Conservation (phyloP, 2,113 vertebrate genomes). For the Tetrax tetrax region DNA sequence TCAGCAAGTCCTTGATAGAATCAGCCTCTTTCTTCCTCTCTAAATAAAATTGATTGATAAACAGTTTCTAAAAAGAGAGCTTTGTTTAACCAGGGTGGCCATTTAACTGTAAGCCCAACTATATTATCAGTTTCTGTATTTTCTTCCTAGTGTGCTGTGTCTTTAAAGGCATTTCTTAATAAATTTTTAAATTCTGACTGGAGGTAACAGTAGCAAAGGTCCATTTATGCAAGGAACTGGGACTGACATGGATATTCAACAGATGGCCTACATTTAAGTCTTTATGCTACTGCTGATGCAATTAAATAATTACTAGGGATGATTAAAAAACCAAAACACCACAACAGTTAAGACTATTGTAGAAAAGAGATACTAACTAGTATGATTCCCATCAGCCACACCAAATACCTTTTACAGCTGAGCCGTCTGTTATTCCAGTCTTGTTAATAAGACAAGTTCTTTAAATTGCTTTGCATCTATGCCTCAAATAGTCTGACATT, state of each 20-base stretch:
- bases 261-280: background rate
- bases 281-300: background rate
- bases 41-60: background rate
- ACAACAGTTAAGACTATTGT: background rate
- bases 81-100: background rate
- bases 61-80: conserved; percentile 5
- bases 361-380: background rate
- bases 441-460: background rate
- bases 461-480: background rate
- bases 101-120: background rate
- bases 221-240: background rate
- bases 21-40: background rate
- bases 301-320: background rate
- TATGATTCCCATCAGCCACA: background rate
- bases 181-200: background rate
- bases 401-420: background rate
- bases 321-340: background rate
- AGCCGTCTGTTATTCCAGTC: background rate
- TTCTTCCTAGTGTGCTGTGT: background rate
- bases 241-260: background rate
- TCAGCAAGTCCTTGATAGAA: background rate
- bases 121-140: background rate
- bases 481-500: background rate
- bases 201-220: background rate
- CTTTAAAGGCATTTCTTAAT: background rate